Evolutionary conservation across 2,888 invertebrate species (phyloP).

Genomic region (Noctua pronuba): DNA sequence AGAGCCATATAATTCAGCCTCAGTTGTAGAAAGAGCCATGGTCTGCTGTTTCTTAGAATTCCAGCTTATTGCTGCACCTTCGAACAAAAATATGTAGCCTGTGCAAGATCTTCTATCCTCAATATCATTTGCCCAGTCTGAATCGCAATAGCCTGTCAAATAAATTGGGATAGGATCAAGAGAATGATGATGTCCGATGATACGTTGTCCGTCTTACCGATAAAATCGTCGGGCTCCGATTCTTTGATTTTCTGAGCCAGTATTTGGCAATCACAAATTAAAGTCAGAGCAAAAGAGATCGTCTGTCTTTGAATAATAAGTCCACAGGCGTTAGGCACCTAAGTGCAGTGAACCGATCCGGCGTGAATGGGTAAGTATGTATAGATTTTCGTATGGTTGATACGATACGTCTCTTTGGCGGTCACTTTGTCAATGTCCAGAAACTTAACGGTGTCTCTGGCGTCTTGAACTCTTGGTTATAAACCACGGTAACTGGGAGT

Average conservation of each 20-base stretch:
- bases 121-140: no score
- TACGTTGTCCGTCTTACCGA: not conserved
- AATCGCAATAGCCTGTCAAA: no score
- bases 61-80: no score
- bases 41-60: no score
- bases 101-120: no score
- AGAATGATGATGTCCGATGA: no score
- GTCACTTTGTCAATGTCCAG: conserved; percentile 55
- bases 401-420: conserved; percentile 37
- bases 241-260: not conserved
- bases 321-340: not conserved
- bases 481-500: not conserved
- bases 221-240: no score
- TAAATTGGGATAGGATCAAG: not conserved
- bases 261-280: not conserved
- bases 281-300: not conserved
- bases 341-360: conserved; percentile 25
- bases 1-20: no score
- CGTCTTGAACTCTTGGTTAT: not conserved
- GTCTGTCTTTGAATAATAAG: conserved; percentile 10
- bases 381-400: conserved; percentile 61
- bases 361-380: conserved; percentile 4
- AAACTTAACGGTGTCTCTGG: conserved; percentile 35
- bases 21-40: no score
- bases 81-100: no score